These are phyloP conservation scores for Crypturellus undulatus DNA, from an alignment of 2,113 vertebrate species.

Conservation along the genomic window DNA sequence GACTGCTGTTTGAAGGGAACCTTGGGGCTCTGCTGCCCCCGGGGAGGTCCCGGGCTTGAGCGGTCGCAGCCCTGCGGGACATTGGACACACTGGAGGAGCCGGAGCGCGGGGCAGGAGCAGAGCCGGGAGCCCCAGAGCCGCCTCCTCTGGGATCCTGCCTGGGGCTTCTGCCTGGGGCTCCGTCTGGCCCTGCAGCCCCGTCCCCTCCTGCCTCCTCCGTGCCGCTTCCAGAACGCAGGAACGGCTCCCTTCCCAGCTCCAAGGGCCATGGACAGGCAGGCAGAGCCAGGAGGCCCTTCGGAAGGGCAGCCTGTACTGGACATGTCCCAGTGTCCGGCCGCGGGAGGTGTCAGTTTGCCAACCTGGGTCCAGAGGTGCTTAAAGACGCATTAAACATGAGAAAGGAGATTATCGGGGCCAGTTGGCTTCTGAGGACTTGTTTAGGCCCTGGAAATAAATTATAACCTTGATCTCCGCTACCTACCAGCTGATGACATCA, in stretches of 20 bases:
- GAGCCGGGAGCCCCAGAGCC: too few relatives aligned
- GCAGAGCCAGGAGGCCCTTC: neutral
- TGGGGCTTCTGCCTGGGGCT: too few relatives aligned
- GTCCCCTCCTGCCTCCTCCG: rapidly evolving
- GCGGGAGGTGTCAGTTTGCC: neutral
- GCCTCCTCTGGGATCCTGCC: too few relatives aligned
- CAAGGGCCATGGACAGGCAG: neutral
- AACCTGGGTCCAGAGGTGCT: slow-evolving; percentile 31
- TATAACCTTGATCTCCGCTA: slow-evolving; percentile 65
- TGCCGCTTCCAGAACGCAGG: neutral
- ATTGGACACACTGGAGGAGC: too few relatives aligned
- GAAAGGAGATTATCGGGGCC: slow-evolving; percentile 68
- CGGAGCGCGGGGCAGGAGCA: too few relatives aligned
- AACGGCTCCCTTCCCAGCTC: neutral
- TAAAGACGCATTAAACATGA: slow-evolving; percentile 45
- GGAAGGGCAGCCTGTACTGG: neutral
- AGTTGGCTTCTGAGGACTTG: slow-evolving; percentile 19
- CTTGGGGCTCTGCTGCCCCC: slow-evolving; percentile 14
- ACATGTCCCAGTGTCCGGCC: neutral
- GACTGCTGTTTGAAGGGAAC: slow-evolving; percentile 54
- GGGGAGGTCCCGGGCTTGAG: slow-evolving; percentile 5
- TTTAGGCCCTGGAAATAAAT: slow-evolving; percentile 62
- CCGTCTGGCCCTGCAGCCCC: too few relatives aligned
- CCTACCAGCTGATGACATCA: slow-evolving; percentile 43
- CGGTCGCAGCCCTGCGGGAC: neutral